Conservation (phyloP, 2,113 vertebrate species). For the Ctenodactylus gundi region DNA sequence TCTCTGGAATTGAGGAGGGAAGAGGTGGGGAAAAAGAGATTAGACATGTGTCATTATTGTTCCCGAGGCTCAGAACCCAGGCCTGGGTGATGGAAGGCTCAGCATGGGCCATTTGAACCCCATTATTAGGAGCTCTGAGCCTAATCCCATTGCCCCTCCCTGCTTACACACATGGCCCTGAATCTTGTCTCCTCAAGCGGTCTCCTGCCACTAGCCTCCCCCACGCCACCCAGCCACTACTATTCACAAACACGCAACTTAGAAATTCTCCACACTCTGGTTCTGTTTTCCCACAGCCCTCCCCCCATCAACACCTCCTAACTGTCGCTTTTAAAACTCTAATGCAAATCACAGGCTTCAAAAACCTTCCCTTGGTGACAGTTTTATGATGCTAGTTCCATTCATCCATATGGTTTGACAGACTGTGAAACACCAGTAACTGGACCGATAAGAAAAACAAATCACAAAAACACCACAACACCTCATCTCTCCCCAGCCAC, state of each 20-base stretch:
- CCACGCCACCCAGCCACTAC: background rate
- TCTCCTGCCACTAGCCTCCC: background rate
- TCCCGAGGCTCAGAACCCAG: conserved; percentile 43
- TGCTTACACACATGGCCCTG: conserved; percentile 48
- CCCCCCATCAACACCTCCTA: conserved; percentile 50
- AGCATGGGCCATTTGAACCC: background rate
- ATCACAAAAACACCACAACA: conserved; percentile 71
- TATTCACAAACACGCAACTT: conserved; percentile 33
- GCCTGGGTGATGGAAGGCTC: background rate
- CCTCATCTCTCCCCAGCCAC: conserved; percentile 62
- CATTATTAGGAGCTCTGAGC: conserved; percentile 36
- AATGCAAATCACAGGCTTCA: conserved; percentile 68
- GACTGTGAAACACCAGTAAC: conserved; percentile 77
- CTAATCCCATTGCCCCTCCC: background rate
- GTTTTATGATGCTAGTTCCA: conserved; percentile 71
- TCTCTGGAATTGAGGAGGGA: conserved; percentile 39
- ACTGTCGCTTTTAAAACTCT: conserved; percentile 68
- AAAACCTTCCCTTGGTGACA: conserved; percentile 64
- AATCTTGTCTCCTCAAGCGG: background rate
- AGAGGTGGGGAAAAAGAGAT: conserved; percentile 37
- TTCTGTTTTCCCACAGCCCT: background rate
- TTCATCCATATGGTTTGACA: conserved; percentile 70
- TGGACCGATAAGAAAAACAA: conserved; percentile 79
- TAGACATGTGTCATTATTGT: conserved; percentile 53
- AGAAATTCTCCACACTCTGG: conserved; percentile 36